Conservation (phyloP, 2,113 vertebrate genomes). For the Chamaea fasciata region DNA sequence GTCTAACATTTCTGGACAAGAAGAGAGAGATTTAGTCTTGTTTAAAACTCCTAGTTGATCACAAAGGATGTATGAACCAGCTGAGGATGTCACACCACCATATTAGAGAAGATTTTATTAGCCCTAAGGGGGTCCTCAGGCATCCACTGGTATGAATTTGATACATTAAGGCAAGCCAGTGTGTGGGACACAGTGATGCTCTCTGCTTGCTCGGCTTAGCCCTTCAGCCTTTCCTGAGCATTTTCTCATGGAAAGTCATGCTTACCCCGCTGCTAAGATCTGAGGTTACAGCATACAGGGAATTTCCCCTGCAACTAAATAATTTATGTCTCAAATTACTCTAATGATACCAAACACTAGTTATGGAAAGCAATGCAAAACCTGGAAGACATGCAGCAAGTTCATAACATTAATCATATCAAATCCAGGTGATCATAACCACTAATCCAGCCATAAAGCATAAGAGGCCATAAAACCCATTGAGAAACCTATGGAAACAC, state of each 20-base stretch:
- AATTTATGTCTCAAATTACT: neutral
- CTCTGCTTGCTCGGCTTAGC: neutral
- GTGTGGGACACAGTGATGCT: neutral
- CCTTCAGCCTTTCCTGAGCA: neutral
- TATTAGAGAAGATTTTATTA: neutral
- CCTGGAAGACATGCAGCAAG: neutral
- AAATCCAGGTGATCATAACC: neutral
- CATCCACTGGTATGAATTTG: neutral
- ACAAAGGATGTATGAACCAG: neutral
- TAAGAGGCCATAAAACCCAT: neutral
- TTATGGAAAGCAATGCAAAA: neutral
- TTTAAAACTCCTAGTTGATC: neutral
- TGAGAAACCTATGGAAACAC: neutral
- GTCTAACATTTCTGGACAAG: neutral
- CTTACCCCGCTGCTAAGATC: neutral
- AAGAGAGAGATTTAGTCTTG: neutral
- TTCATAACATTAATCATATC: neutral
- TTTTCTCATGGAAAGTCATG: neutral
- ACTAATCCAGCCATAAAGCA: neutral
- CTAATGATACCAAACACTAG: neutral
- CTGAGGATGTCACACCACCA: neutral
- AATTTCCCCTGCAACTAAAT: neutral
- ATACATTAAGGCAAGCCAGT: neutral
- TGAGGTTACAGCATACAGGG: neutral
- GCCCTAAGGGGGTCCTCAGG: neutral